These are phyloP conservation scores for Gallinago media DNA, from an alignment of 2,113 vertebrate species.

Conservation along the genomic window DNA sequence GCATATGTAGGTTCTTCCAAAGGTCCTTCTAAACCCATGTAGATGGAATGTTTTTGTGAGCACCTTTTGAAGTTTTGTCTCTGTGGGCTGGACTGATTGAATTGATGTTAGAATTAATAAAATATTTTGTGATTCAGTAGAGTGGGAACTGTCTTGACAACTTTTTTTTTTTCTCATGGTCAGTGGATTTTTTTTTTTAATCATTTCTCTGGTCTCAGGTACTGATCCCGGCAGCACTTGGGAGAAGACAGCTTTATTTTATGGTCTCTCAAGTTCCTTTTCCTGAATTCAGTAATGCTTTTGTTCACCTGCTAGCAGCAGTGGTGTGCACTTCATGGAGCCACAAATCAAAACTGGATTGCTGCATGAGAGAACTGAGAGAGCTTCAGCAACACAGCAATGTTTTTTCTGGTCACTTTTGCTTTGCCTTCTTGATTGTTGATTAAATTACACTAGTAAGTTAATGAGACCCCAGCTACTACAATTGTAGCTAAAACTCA, in stretches of 20 bases:
- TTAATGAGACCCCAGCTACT: neutral
- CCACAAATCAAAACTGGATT: neutral
- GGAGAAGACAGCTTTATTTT: neutral
- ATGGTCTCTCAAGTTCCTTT: neutral
- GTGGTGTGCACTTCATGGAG: neutral
- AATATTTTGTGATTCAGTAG: conserved; percentile 39
- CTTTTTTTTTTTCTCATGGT: neutral
- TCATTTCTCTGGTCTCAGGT: neutral
- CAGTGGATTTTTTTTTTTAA: neutral
- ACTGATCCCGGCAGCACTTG: neutral
- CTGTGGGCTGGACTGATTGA: neutral
- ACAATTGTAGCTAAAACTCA: neutral
- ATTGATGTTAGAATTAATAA: conserved; percentile 46
- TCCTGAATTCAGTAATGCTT: neutral
- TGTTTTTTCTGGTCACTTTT: neutral
- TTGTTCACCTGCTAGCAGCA: neutral
- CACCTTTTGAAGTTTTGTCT: conserved; percentile 27
- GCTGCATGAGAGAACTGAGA: neutral
- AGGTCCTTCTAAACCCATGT: neutral
- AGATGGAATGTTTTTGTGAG: conserved; percentile 5
- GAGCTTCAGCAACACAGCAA: neutral
- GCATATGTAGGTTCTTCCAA: neutral
- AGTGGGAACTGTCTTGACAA: neutral
- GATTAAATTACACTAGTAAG: neutral
- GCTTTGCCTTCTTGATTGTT: neutral